phyloP scores from a whole-genome alignment of 2,888 invertebrate genomes.

The Chydorus sphaericus region DNA sequence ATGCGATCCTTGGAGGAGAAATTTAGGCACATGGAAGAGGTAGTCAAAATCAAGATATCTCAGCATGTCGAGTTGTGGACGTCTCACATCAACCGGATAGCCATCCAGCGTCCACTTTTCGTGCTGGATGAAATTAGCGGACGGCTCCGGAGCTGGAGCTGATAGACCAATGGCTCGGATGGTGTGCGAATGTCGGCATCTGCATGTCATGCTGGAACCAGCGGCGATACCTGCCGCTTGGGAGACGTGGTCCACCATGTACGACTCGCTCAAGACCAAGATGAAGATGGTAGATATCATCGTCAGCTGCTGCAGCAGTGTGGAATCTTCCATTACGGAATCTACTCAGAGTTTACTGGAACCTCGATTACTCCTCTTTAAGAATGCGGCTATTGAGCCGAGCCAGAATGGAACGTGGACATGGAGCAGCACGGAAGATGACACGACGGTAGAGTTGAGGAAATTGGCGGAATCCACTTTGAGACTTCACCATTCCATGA shows the following conservation, averaged over 20 bases:
- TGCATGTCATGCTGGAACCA: neutral
- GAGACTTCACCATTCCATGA: slow-evolving; percentile 1
- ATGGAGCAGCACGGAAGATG: neutral
- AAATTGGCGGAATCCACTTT: neutral
- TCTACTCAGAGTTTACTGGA: neutral
- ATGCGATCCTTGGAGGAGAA: slow-evolving; percentile 1
- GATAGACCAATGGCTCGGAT: neutral
- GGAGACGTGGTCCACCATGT: neutral
- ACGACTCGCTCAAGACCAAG: neutral
- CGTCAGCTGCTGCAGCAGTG: slow-evolving; percentile 1
- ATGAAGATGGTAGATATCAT: slow-evolving; percentile 11
- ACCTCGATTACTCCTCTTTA: neutral
- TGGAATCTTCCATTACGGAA: neutral
- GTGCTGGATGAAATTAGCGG: neutral
- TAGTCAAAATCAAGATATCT: neutral
- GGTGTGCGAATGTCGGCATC: slow-evolving; percentile 1
- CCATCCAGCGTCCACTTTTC: neutral
- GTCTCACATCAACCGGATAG: neutral
- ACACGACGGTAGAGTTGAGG: neutral
- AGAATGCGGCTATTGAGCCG: neutral
- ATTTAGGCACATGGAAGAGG: neutral
- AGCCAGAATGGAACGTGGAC: neutral
- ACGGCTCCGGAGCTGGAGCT: neutral
- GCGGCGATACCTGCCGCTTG: neutral
- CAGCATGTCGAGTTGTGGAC: slow-evolving; percentile 1